Evolutionary conservation across 1,140 invertebrate species (phyloP), one percentile per base, ranked within the genome.

Genomic region (Rhagoletis pomonella): DNA sequence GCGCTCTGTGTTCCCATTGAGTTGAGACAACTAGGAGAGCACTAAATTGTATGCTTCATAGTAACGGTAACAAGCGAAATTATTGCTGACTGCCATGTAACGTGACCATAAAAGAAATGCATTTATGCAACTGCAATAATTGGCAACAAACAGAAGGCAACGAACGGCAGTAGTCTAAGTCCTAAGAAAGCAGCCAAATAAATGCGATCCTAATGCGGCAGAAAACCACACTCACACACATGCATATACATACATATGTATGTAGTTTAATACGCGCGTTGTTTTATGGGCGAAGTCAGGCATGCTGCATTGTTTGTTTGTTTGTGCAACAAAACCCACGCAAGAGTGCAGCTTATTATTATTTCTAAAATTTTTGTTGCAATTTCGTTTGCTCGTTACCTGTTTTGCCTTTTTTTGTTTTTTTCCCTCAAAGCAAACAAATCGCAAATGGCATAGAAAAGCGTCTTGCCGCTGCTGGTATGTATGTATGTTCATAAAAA

Each of bases 41-140:
- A 81, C 47, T 81, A 81, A 81, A 81, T 81, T 81, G 50, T 55
- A 81, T 81, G 50, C 73, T 19, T 39, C 73, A 17, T 19, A 55
- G n/a, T 55, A 77, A 77, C 69, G 69, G 69, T 77, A 81, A 81
- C 73, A 81, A 81, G n/a, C 50, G 47, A 81, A 81, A 81, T 81
- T 81, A 81, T 81, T 81, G 73, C 73, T 17, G 47, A 29, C 73
- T 55, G 47, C 50, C 73, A 81, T 81, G 73, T 81, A 81, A 81
- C 73, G 6, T 29, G 47, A 42, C 47, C 44, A 55, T 81, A 81
- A 81, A 81, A 81, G 73, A 81, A 81, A 81, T 81, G 73, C 47
- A 81, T 81, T 81, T 81, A 81, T 81, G 73, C 47, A 81, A 81
- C 73, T 55, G 73, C 73, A 81, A 81, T 81, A 81, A 81, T 81